Conservation (phyloP, 2,888 invertebrate genomes). For the Amitus sp. region DNA sequence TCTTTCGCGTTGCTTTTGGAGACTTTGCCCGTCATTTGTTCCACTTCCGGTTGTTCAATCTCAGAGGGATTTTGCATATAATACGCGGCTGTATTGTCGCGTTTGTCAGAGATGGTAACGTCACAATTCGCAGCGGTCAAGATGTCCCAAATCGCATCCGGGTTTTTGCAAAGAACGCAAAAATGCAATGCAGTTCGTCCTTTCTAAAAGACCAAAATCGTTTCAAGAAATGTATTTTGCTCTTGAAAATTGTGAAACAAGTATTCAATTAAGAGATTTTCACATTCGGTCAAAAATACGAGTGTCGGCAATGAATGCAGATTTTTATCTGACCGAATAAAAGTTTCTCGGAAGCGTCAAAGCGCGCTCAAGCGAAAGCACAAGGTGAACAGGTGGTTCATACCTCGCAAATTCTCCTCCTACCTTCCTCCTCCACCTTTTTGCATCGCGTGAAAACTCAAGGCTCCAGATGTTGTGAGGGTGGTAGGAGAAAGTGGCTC, state of each 20-base stretch:
- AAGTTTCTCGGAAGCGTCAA: conserved; percentile 19
- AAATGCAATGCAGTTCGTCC: conserved; percentile 77
- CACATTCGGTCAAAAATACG: too few relatives aligned
- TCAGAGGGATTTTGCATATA: conserved; percentile 70
- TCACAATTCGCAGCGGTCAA: conserved; percentile 74
- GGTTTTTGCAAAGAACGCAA: conserved; percentile 71
- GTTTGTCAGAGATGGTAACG: conserved; percentile 70
- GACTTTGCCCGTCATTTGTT: conserved; percentile 51
- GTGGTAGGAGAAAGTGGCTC: not conserved
- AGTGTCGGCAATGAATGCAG: conserved; percentile 24
- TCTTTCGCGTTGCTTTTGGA: conserved; percentile 47
- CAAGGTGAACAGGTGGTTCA: conserved; percentile 56
- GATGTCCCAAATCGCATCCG: conserved; percentile 71
- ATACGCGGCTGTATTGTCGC: conserved; percentile 69
- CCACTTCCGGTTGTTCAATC: conserved; percentile 67
- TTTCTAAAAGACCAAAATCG: too few relatives aligned
- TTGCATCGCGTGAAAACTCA: conserved; percentile 48
- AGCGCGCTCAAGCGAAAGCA: conserved; percentile 19
- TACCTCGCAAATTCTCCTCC: conserved; percentile 49
- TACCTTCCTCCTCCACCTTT: conserved; percentile 50
- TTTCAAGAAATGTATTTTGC: too few relatives aligned
- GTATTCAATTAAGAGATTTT: too few relatives aligned
- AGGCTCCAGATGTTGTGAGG: too few relatives aligned
- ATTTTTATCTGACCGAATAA: conserved; percentile 40
- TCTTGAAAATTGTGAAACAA: too few relatives aligned